phyloP scores from a whole-genome alignment of 2,797 vertebrate species.

The Eutrigla gurnardus region DNA sequence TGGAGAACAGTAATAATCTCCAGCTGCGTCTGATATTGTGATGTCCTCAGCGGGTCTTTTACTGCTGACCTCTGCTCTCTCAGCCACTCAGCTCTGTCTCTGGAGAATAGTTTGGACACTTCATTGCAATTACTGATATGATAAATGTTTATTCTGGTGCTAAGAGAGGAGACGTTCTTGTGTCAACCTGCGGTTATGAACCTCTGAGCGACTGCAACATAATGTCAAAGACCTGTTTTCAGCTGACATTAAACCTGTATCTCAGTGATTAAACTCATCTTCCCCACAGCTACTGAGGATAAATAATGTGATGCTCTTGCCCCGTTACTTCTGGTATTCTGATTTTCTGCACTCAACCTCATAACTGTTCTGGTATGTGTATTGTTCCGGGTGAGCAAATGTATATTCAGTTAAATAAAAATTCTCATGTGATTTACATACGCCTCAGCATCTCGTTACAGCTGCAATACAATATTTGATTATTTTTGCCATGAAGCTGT shows the following conservation, averaged over 20 bases:
- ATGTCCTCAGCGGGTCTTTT: slow-evolving; percentile 8
- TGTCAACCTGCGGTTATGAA: slow-evolving; percentile 8
- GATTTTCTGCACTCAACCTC: slow-evolving; percentile 12
- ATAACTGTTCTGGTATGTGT: neutral
- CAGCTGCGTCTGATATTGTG: slow-evolving; percentile 12
- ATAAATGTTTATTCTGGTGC: neutral
- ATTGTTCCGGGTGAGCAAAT: neutral
- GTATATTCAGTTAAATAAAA: neutral
- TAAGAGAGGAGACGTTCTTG: slow-evolving; percentile 3
- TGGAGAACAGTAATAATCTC: slow-evolving; percentile 11
- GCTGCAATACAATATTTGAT: neutral
- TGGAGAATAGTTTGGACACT: neutral
- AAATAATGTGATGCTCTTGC: neutral
- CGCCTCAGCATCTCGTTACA: too few relatives aligned
- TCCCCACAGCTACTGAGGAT: neutral
- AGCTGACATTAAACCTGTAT: slow-evolving; percentile 12
- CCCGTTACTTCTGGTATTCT: neutral
- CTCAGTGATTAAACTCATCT: slow-evolving; percentile 1
- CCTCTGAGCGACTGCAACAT: neutral
- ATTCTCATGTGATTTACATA: too few relatives aligned
- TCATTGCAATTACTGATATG: neutral
- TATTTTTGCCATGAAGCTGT: neutral
- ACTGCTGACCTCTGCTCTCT: slow-evolving; percentile 1
- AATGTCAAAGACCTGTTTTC: slow-evolving; percentile 13
- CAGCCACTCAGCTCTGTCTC: neutral